Conservation (phyloP, 2,113 vertebrate genomes). For the Laticauda colubrina region DNA sequence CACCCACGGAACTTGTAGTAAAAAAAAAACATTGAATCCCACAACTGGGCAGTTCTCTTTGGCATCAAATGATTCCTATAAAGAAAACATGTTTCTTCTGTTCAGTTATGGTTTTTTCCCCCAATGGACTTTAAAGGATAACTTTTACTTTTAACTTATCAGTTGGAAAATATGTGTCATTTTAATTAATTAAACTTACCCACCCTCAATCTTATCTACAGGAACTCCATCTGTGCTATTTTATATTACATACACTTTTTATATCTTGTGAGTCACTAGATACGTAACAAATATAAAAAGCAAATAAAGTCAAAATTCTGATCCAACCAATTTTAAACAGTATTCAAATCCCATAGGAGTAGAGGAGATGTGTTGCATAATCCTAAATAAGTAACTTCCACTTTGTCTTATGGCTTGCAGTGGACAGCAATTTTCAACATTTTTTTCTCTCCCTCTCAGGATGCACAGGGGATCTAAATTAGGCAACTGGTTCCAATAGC, state of each 20-base stretch:
- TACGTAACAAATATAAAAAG: neutral
- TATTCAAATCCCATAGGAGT: neutral
- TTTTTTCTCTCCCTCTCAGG: neutral
- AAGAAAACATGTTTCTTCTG: neutral
- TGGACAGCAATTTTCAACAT: neutral
- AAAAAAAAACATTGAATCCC: too few species aligned
- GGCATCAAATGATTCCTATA: conserved; percentile 6
- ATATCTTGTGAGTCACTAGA: neutral
- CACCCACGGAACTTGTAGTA: too few species aligned
- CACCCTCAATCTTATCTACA: neutral
- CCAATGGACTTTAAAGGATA: neutral
- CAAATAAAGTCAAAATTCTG: neutral
- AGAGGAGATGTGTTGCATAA: neutral
- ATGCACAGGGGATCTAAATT: neutral
- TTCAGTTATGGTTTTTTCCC: neutral
- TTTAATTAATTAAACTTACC: neutral
- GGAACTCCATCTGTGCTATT: neutral
- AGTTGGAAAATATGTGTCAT: neutral
- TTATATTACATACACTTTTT: neutral
- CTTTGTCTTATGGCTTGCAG: neutral
- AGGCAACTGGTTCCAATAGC: neutral
- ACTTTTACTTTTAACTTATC: neutral
- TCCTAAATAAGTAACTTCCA: neutral
- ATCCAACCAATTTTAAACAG: neutral
- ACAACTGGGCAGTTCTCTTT: neutral